Percentiles rank a stretch among this genome's conserved stretches.
Evolutionary conservation across 2,797 vertebrate species (phyloP).

Genomic region (Emys orbicularis): DNA sequence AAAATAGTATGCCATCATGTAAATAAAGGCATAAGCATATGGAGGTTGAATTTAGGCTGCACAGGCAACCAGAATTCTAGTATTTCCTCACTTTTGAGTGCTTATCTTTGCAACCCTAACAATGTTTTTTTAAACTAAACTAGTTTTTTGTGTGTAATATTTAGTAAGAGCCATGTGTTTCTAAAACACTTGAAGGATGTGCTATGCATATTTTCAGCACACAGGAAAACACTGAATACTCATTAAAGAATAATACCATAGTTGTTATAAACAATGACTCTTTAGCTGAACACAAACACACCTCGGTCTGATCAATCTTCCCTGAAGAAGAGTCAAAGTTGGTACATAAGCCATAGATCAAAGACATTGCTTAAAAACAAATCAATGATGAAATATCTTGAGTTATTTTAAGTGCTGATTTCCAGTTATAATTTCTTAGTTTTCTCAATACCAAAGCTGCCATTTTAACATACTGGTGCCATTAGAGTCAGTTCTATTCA

Average conservation of each 20-base stretch:
- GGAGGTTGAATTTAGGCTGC: neutral
- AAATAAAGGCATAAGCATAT: accelerated
- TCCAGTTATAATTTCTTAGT: neutral
- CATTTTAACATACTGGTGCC: too few relatives aligned
- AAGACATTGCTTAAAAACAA: neutral
- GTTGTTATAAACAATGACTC: neutral
- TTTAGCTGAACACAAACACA: neutral
- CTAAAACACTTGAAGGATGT: neutral
- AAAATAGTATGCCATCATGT: accelerated
- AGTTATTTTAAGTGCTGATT: neutral
- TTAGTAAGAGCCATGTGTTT: neutral
- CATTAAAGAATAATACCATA: neutral
- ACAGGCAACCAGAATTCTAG: neutral
- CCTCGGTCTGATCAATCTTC: neutral
- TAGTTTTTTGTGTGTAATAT: neutral
- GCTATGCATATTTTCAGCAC: neutral
- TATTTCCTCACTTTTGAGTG: neutral
- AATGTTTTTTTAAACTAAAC: neutral
- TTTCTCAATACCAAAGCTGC: neutral
- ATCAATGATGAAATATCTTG: neutral
- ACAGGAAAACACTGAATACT: neutral
- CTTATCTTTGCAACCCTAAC: neutral
- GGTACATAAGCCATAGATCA: neutral
- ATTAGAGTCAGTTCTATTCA: neutral
- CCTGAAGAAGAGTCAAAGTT: neutral